phyloP scores from a whole-genome alignment of 30 jellyfish, hydroid and myxozoan species.

The Phacellophora camtschatica region DNA sequence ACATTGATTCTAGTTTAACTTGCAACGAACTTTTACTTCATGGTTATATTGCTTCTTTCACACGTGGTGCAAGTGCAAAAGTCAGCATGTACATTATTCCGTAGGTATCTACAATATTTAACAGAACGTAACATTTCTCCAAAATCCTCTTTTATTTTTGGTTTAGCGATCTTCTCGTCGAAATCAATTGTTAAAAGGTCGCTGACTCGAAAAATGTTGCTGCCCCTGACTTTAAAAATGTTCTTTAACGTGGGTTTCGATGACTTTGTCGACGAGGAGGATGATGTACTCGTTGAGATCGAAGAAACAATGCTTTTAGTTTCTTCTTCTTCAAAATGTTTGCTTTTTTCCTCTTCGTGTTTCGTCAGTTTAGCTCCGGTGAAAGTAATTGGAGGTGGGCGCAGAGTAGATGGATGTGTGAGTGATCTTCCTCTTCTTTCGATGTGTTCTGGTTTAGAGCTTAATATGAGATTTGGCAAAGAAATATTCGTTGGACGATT shows the following conservation, averaged over 20 bases:
- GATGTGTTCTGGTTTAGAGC: neutral
- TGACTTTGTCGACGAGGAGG: too few species aligned
- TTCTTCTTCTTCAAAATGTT: neutral
- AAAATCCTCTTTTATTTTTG: neutral
- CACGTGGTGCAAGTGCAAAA: constrained; percentile 5
- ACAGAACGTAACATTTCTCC: neutral
- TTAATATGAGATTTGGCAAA: neutral
- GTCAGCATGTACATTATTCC: neutral
- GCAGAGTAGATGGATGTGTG: too few species aligned
- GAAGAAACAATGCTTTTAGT: neutral
- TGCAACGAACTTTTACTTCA: too few species aligned
- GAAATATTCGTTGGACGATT: neutral
- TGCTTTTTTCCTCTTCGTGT: too few species aligned
- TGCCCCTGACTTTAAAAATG: neutral
- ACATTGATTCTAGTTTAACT: too few species aligned
- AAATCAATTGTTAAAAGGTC: neutral
- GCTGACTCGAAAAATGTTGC: neutral
- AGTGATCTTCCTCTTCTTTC: too few species aligned
- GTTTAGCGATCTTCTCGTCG: neutral
- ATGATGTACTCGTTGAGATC: neutral
- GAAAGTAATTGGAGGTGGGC: too few species aligned
- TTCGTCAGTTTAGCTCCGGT: too few species aligned
- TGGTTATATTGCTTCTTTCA: neutral
- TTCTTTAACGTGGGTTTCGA: neutral
- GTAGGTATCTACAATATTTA: constrained; percentile 1